A percentile compares a stretch with the other conserved stretches of the same genome.
These are phyloP conservation scores for Onthophagus taurus DNA, from an alignment of 1,140 invertebrate species.

Conservation along the genomic window DNA sequence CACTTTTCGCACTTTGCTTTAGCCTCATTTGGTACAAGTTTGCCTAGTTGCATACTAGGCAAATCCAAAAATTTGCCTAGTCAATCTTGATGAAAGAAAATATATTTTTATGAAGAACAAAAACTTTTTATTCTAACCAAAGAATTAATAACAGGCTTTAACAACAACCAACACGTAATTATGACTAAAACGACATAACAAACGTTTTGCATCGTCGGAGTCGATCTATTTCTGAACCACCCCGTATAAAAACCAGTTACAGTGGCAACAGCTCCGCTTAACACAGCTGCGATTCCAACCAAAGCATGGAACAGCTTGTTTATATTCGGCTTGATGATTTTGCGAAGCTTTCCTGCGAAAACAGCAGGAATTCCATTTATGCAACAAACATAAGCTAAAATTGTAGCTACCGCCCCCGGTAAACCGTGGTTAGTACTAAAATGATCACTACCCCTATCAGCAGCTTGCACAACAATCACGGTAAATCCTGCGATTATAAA, in stretches of 20 bases:
- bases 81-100: no score
- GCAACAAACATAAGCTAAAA: neutral
- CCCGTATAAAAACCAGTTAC: slow-evolving; percentile 9
- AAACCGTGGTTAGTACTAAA: slow-evolving; percentile 10
- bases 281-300: slow-evolving; percentile 3
- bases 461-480: slow-evolving; percentile 6
- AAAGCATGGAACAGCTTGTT: slow-evolving; percentile 11
- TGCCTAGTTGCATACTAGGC: no score
- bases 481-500: neutral
- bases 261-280: neutral
- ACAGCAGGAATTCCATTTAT: slow-evolving; percentile 5
- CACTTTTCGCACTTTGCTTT: no score
- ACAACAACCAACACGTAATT: slow-evolving; percentile 1
- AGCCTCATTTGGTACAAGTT: no score
- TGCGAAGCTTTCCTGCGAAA: slow-evolving; percentile 5
- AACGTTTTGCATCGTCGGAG: neutral
- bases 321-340: slow-evolving; percentile 5
- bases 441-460: slow-evolving; percentile 5
- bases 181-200: slow-evolving; percentile 6
- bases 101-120: no score
- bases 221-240: slow-evolving; percentile 7
- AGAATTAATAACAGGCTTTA: slow-evolving; percentile 2
- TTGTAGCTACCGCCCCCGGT: slow-evolving; percentile 5
- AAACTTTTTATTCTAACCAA: slow-evolving; percentile 4
- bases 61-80: no score